Evolutionary conservation across 2,888 invertebrate species (phyloP).

Genomic region (Apamea anceps): DNA sequence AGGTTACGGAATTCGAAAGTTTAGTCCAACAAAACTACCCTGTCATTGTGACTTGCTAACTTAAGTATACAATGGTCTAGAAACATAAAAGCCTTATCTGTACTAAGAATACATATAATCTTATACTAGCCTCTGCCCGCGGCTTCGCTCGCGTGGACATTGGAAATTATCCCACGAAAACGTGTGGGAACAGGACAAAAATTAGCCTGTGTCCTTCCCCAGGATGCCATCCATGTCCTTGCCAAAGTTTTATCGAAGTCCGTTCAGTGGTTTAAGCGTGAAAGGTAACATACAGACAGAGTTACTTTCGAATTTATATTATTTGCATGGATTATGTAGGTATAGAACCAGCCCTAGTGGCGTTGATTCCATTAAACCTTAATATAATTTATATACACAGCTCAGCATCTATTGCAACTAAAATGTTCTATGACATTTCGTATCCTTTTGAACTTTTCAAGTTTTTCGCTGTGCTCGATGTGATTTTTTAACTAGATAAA

Average conservation of each 20-base stretch:
- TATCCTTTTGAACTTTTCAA: neutral
- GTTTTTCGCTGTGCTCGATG: neutral
- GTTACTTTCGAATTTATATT: neutral
- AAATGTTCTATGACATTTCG: neutral
- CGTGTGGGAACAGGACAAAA: neutral
- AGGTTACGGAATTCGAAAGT: conserved; percentile 56
- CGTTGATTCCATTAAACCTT: neutral
- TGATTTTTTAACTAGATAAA: neutral
- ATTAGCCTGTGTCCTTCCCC: neutral
- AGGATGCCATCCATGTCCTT: neutral
- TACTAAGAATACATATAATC: neutral
- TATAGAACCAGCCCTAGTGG: neutral
- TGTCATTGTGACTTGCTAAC: conserved; percentile 56
- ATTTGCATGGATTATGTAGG: neutral
- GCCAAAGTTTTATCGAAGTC: neutral
- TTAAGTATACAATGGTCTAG: neutral
- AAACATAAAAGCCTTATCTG: conserved; percentile 20
- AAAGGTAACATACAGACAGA: neutral
- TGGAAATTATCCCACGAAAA: neutral
- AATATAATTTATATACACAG: neutral
- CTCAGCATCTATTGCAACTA: neutral
- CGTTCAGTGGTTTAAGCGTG: neutral
- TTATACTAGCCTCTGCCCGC: neutral
- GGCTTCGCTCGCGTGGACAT: neutral
- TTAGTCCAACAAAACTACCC: conserved; percentile 30